Conservation (phyloP, 2,113 vertebrate genomes). For the Calypte anna region DNA sequence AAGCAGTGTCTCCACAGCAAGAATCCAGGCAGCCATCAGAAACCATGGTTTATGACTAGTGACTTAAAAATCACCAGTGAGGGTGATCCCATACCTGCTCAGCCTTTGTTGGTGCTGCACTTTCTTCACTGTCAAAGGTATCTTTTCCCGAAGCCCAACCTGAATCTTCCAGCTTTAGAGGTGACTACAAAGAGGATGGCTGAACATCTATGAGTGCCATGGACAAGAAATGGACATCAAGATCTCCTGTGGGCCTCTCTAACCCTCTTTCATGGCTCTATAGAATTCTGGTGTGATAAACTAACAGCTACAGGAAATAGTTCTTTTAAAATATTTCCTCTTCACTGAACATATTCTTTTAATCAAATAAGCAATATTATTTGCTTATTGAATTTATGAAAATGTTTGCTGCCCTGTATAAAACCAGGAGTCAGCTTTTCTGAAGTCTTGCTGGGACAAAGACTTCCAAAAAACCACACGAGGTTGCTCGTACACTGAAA, state of each 20-base stretch:
- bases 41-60: background rate
- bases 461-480: background rate
- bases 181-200: background rate
- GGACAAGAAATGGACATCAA: background rate
- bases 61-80: background rate
- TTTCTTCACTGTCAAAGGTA: background rate
- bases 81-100: background rate
- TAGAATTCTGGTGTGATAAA: background rate
- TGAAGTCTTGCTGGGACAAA: background rate
- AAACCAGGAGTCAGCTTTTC: background rate
- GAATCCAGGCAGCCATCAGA: background rate
- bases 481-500: background rate
- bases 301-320: background rate
- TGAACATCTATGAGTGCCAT: background rate
- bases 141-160: background rate
- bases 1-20: background rate
- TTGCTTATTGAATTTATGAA: background rate
- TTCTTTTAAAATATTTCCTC: background rate
- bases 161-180: background rate
- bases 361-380: background rate
- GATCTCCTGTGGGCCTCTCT: background rate
- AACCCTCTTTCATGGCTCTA: background rate
- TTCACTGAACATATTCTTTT: background rate
- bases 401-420: background rate
- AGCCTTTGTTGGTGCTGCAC: background rate